A percentile compares a stretch with the other conserved stretches of the same genome.
These are phyloP conservation scores for Cosmia pyralina DNA, from an alignment of 2,888 invertebrate genomes.

Conservation along the genomic window DNA sequence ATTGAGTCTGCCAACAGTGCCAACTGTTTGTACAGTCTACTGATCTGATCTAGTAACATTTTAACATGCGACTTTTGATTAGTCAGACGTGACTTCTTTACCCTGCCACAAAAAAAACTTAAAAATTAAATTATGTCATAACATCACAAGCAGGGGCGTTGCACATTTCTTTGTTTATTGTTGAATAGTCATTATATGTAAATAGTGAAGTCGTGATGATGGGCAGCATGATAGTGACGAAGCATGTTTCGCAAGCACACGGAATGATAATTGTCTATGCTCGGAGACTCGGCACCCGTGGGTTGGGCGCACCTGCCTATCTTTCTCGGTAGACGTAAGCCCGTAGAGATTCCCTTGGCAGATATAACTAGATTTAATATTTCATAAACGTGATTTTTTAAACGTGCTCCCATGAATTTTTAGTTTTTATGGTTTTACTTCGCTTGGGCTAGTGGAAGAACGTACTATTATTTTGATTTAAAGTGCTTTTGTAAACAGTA, in stretches of 20 bases:
- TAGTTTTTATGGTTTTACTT: constrained; percentile 60
- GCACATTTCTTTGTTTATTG: constrained; percentile 87
- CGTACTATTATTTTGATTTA: background rate
- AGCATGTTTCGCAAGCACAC: constrained; percentile 87
- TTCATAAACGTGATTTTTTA: constrained; percentile 88
- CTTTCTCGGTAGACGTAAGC: constrained; percentile 78
- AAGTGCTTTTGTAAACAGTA: background rate
- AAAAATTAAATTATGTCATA: constrained; percentile 73
- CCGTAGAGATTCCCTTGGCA: constrained; percentile 74
- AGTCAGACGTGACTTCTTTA: constrained; percentile 62
- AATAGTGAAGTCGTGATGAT: constrained; percentile 89
- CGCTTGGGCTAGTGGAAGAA: background rate
- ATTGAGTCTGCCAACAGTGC: background rate
- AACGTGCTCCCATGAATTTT: constrained; percentile 81
- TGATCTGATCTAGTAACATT: constrained; percentile 16
- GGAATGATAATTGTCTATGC: constrained; percentile 87
- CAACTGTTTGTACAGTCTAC: background rate
- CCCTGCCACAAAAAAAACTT: constrained; percentile 64
- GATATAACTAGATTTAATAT: constrained; percentile 87
- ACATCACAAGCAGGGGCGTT: constrained; percentile 71
- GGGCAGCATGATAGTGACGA: constrained; percentile 87
- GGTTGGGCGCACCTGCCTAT: constrained; percentile 82
- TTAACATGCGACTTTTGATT: constrained; percentile 13
- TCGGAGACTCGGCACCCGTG: constrained; percentile 69
- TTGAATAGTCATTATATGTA: constrained; percentile 90